Conservation (phyloP, 2,888 invertebrate species). For the Sialis fuliginosa region DNA sequence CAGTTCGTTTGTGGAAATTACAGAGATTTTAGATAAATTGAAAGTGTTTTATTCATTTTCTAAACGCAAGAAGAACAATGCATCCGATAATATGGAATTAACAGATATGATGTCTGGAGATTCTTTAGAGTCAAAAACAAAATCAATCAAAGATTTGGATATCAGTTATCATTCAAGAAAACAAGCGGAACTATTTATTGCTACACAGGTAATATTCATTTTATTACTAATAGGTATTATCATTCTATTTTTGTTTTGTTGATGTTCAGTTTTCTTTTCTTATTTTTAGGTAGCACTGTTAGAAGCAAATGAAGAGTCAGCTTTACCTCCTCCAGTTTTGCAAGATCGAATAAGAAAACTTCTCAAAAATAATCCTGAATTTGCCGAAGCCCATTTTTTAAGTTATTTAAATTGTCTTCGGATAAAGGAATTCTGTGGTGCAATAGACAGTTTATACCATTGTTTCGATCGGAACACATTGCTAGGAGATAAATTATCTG, state of each 20-base stretch:
- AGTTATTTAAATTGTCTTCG: constrained; percentile 80
- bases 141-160: constrained; percentile 23
- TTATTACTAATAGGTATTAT: too few relatives aligned
- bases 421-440: constrained; percentile 73
- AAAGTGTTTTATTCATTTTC: constrained; percentile 41
- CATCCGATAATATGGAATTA: not conserved
- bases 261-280: too few relatives aligned
- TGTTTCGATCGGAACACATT: constrained; percentile 53
- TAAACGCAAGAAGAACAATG: not conserved
- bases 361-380: constrained; percentile 56
- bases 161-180: constrained; percentile 65
- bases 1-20: constrained; percentile 68
- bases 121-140: not conserved
- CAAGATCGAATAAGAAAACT: constrained; percentile 58
- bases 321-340: constrained; percentile 55
- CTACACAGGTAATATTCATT: constrained; percentile 39
- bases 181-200: constrained; percentile 78
- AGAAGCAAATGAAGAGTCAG: constrained; percentile 65
- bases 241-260: too few relatives aligned
- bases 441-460: constrained; percentile 60
- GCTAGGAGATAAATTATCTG: constrained; percentile 27
- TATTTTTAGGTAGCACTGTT: constrained; percentile 41
- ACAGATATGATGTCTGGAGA: not conserved
- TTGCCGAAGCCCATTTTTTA: constrained; percentile 74
- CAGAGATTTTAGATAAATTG: constrained; percentile 52